Conservation (phyloP, 2,888 invertebrate genomes). For the Catonia carolina region DNA sequence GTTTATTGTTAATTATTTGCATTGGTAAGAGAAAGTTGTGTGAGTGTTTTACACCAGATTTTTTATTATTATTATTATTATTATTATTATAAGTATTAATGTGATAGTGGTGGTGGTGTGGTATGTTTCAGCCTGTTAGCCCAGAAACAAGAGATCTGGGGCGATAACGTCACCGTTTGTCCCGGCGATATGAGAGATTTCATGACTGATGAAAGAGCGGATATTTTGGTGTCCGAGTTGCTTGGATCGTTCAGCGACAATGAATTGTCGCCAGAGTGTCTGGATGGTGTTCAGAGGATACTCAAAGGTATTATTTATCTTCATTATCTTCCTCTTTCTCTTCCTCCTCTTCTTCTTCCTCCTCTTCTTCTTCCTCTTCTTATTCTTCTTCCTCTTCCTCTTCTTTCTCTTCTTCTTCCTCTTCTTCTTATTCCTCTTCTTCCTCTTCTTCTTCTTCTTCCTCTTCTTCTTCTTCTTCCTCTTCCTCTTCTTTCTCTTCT, state of each 20-base stretch:
- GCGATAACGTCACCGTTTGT: slow-evolving; percentile 66
- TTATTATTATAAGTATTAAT: too few relatives aligned
- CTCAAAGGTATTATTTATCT: slow-evolving; percentile 53
- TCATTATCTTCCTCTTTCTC: too few relatives aligned
- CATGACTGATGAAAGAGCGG: slow-evolving; percentile 65
- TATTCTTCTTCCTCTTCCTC: too few relatives aligned
- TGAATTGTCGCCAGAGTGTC: slow-evolving; percentile 95
- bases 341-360: not conserved
- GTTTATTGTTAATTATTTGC: too few relatives aligned
- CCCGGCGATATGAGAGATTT: slow-evolving; percentile 83
- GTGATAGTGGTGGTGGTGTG: too few relatives aligned
- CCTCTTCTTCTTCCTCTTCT: not conserved
- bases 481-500: not conserved
- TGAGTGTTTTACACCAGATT: too few relatives aligned
- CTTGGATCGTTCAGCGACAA: slow-evolving; percentile 98
- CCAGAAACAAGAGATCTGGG: slow-evolving; percentile 71
- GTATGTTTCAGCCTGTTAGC: slow-evolving; percentile 50
- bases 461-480: not conserved
- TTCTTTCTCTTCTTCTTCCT: not conserved
- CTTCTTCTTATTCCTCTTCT: too few relatives aligned
- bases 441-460: slow-evolving; percentile 1
- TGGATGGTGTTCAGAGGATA: slow-evolving; percentile 87
- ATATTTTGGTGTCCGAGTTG: slow-evolving; percentile 92
- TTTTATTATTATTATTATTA: too few relatives aligned
- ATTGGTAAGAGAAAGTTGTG: too few relatives aligned